Base-by-base conservation (phyloP, 1,140 invertebrate genomes). In the Drosophila burlai region DNA sequence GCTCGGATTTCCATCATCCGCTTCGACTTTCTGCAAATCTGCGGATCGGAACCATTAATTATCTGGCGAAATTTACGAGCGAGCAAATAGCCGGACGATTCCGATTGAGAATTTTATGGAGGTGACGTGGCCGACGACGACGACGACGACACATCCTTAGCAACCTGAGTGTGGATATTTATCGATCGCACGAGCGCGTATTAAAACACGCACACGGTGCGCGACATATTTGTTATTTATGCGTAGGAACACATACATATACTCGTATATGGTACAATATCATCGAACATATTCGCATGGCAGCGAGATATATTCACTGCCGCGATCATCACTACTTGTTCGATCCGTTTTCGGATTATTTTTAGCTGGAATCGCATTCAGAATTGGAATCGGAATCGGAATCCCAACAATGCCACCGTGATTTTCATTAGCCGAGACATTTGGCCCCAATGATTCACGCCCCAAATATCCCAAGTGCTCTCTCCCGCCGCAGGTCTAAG, bases 151-250 rank as follows among this genome's bases (percentile, higher is more conserved):
- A 52, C 40, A 68, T 43, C n/a, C 49, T 68, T 68, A 71, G 50
- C 62, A 71, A 68, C 47, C 63, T 72, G 46, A 52, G 67, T 49
- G 38, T 47, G 57, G 31, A 62, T 79, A 79, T 72, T 72, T 79
- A 79, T 79, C 67, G 76, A 79, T 79, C 66, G 76, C 76, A 78
- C 76, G 76, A 79, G 76, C 76, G 76, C 31, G 77, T 69, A 52
- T 62, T 78, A 78, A 79, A 79, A 77, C 21, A 57, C 57, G 64
- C 75, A 75, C 75, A 76, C 74, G 63, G 24, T 72, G 59, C 71
- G 66, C 58, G 76, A 79, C 75, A 79, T 58, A 24, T 78, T 62
- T 64, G 63, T 81, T 90, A 81, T 84, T 77, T 83, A 84, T 87
- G 73, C 81, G 68, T 75, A 81, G 13, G 11, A 52, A 52, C 10